phyloP scores from a whole-genome alignment of 1,140 invertebrate genomes.

The Penaeus indicus region DNA sequence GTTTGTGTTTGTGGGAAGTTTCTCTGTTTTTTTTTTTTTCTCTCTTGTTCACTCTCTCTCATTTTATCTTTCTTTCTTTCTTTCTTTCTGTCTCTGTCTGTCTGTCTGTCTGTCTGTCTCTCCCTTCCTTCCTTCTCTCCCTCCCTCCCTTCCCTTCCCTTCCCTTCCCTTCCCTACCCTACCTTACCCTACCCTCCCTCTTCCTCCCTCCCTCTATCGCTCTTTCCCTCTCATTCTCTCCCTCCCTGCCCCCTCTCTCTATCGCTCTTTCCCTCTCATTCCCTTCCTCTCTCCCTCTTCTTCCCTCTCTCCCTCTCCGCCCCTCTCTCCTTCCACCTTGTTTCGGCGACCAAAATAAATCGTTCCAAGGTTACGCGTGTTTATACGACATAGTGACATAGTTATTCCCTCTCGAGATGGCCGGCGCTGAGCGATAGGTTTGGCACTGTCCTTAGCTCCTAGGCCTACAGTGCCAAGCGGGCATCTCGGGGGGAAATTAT shows the following conservation, averaged over 20 bases:
- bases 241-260: not conserved
- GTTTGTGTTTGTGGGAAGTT: no score
- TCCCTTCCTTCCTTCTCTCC: not conserved
- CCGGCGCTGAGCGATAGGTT: no score
- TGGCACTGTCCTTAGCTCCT: no score
- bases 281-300: slow-evolving; percentile 6
- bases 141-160: no score
- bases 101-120: not conserved
- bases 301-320: no score
- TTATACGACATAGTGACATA: no score
- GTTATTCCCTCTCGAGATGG: no score
- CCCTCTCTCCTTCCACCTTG: no score
- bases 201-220: not conserved
- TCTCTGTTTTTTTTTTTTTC: no score
- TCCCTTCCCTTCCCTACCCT: not conserved
- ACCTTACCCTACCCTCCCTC: not conserved
- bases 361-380: no score
- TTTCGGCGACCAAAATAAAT: no score
- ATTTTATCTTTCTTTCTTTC: not conserved
- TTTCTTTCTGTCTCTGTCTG: no score
- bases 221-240: not conserved
- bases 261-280: not conserved
- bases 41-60: not conserved
- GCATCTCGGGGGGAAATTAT: not conserved
- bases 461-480: not conserved